Evolutionary conservation across 2,888 invertebrate species (phyloP).

Genomic region (Melipona beecheii): DNA sequence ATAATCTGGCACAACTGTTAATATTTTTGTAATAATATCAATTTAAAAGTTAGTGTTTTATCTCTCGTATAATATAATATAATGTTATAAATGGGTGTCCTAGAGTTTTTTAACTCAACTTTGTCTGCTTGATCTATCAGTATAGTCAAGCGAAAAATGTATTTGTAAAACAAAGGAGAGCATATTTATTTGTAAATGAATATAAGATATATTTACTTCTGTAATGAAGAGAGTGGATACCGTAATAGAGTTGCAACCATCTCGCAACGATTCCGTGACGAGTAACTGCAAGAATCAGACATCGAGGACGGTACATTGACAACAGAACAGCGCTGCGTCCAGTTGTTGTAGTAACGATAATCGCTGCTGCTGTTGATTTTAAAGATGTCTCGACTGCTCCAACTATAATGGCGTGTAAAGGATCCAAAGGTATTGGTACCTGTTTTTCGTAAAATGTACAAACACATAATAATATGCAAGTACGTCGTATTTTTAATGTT

Average conservation of each 20-base stretch:
- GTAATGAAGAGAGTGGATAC: conserved; percentile 88
- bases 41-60: too few relatives aligned
- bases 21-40: too few relatives aligned
- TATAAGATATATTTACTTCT: conserved; percentile 85
- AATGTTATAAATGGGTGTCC: too few relatives aligned
- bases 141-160: too few relatives aligned
- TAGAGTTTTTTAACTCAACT: too few relatives aligned
- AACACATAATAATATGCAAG: too few relatives aligned
- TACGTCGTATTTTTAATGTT: too few relatives aligned
- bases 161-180: neutral
- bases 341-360: conserved; percentile 88
- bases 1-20: too few relatives aligned
- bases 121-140: too few relatives aligned
- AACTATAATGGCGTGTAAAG: conserved; percentile 89
- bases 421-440: conserved; percentile 86
- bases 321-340: conserved; percentile 88
- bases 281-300: conserved; percentile 90
- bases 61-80: too few relatives aligned
- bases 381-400: conserved; percentile 91
- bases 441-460: conserved; percentile 61
- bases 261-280: conserved; percentile 87
- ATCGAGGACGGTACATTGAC: conserved; percentile 89
- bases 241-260: conserved; percentile 88
- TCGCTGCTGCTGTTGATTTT: conserved; percentile 88
- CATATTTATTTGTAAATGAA: neutral